Conservation (phyloP, 2,888 invertebrate species). For the Theodoxus fluviatilis region DNA sequence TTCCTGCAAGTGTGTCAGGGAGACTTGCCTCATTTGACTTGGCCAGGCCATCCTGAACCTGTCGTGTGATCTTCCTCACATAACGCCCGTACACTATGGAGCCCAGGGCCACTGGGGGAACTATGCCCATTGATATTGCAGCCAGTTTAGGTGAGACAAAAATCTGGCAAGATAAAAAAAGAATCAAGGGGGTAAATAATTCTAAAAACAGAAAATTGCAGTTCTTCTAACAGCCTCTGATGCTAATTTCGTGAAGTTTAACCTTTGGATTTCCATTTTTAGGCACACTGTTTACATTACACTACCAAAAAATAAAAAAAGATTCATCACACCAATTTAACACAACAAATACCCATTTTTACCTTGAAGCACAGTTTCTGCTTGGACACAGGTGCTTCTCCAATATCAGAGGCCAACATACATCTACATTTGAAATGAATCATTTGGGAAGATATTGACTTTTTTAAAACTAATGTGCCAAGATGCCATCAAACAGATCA, state of each 20-base stretch:
- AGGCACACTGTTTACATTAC: too few species aligned
- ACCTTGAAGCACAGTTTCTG: too few species aligned
- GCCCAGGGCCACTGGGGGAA: slow-evolving; percentile 86
- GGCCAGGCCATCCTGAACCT: slow-evolving; percentile 74
- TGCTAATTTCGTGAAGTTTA: too few species aligned
- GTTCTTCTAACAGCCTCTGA: too few species aligned
- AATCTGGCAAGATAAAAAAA: slow-evolving; percentile 71
- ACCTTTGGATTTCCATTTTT: too few species aligned
- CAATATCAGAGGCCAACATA: too few species aligned
- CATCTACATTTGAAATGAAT: too few species aligned
- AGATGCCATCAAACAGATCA: too few species aligned
- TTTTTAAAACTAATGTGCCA: too few species aligned
- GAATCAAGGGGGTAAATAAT: neutral
- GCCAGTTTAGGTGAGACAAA: slow-evolving; percentile 91
- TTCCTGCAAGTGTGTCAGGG: neutral
- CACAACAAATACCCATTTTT: neutral
- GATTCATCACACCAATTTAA: neutral
- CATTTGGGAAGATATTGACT: too few species aligned
- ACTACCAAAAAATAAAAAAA: neutral
- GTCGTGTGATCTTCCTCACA: slow-evolving; percentile 82
- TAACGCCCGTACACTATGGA: slow-evolving; percentile 77
- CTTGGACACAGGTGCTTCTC: too few species aligned
- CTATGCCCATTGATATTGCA: slow-evolving; percentile 82
- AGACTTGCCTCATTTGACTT: slow-evolving; percentile 37
- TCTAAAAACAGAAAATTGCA: too few species aligned